These are phyloP conservation scores for Aspidapion aeneum DNA, from an alignment of 2,888 invertebrate genomes.

Conservation along the genomic window DNA sequence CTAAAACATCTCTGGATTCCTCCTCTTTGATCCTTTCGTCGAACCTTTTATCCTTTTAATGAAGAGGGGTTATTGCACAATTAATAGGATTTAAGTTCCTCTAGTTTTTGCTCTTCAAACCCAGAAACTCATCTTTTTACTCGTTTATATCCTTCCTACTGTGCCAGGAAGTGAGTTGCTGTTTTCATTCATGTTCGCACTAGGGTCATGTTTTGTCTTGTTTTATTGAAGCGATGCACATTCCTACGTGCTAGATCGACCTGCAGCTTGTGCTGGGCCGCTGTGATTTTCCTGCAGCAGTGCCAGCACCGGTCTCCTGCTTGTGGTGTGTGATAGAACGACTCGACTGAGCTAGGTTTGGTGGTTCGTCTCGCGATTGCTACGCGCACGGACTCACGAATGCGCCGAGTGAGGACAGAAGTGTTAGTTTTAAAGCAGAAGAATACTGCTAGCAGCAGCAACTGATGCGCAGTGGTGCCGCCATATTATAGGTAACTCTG, in stretches of 20 bases:
- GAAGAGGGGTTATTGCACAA: too few relatives aligned
- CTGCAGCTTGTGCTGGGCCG: background rate
- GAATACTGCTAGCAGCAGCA: background rate
- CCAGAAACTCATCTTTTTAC: too few relatives aligned
- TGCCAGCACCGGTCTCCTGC: background rate
- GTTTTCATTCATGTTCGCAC: too few relatives aligned
- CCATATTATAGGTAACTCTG: background rate
- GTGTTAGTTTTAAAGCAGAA: background rate
- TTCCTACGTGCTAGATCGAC: background rate
- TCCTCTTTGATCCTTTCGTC: too few relatives aligned
- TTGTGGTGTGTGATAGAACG: background rate
- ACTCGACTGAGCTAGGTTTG: background rate
- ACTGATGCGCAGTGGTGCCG: too few relatives aligned
- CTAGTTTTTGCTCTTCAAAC: too few relatives aligned
- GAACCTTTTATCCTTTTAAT: too few relatives aligned
- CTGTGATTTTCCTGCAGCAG: background rate
- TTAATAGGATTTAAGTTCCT: too few relatives aligned
- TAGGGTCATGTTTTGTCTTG: too few relatives aligned
- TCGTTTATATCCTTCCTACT: too few relatives aligned
- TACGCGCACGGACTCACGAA: background rate
- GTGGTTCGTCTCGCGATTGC: background rate
- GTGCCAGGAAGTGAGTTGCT: too few relatives aligned
- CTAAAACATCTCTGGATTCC: too few relatives aligned
- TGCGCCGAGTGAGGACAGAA: background rate
- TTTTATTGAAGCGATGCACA: background rate